A percentile compares a stretch with the other conserved stretches of the same genome.
Evolutionary conservation across 2,888 invertebrate species (phyloP).

Genomic region (Lamellibrachia satsuma): DNA sequence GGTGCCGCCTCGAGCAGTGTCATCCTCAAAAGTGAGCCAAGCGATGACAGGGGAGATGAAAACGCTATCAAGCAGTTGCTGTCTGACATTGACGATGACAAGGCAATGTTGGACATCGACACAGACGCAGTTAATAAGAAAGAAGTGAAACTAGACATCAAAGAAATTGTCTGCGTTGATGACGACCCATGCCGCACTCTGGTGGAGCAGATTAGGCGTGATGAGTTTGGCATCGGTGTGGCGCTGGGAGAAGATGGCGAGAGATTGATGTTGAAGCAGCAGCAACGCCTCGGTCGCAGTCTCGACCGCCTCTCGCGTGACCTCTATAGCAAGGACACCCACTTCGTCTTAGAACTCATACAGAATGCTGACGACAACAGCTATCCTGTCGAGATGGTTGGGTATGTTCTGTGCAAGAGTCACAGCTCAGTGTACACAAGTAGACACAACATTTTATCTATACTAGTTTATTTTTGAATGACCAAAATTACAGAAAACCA

Average conservation of each 20-base stretch:
- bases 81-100: slow-evolving; percentile 19
- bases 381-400: slow-evolving; percentile 49
- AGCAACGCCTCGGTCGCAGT: slow-evolving; percentile 62
- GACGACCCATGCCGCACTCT: slow-evolving; percentile 33
- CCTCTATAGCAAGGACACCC: slow-evolving; percentile 60
- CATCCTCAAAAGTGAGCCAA: neutral
- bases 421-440: neutral
- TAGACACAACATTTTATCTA: no score
- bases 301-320: slow-evolving; percentile 53
- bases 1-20: neutral
- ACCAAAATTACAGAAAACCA: no score
- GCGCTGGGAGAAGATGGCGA: slow-evolving; percentile 57
- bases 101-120: neutral
- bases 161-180: neutral
- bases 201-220: slow-evolving; percentile 58
- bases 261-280: slow-evolving; percentile 57
- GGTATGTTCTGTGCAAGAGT: neutral
- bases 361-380: slow-evolving; percentile 67
- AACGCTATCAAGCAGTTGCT: neutral
- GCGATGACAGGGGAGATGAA: neutral
- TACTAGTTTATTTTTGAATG: no score
- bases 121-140: neutral
- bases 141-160: slow-evolving; percentile 29
- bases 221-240: slow-evolving; percentile 64
- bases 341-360: slow-evolving; percentile 64